Base-by-base conservation (phyloP, 2,797 vertebrate species). In the Phataginus tetradactyla region DNA sequence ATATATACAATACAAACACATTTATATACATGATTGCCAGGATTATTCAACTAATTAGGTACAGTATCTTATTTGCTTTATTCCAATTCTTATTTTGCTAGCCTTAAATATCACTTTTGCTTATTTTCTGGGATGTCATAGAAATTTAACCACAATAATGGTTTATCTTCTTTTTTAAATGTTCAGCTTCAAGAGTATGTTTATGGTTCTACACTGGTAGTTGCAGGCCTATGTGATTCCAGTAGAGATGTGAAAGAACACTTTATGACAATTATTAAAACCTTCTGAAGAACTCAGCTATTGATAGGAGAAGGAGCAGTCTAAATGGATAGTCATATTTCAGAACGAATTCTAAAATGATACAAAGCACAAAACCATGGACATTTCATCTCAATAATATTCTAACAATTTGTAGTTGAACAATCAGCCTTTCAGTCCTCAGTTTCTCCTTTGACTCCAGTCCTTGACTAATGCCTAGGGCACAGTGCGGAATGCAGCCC, bases 261-360 rank as follows among this genome's bases (percentile, higher is more conserved):
- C 27, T 77, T 81, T 21, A 34, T 64, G 10, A 64, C 87, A 71
- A 61, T 68, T 79, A 92, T 39, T 69, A 84, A 77, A 68, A 87
- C 25, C 75, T 34, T 87, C 17, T 85, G 42, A 78, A 83, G 45
- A 81, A 39, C 21, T 85, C 72, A 68, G 34, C 49, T 85, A 3
- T 37, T 55, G 14, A 49, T 66, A 85, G 27, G 13, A 17, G 10
- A 86, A 91, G 32, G 29, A 75, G 11, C 14, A 34, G n/a, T 91
- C 20, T 21, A 92, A 78, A 83, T 17, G 74, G 39, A 57, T 32
- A 53, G 53, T n/a, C 4, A 59, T 91, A 80, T 71, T 37, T 53
- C 32, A 78, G 39, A 68, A 72, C 32, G 45, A 86, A 39, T 86
- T 89, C 12, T 77, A 49, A 91, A 96, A 85, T 85, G 34, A n/a